Conservation (phyloP, 2,113 vertebrate species). For the Gila orcuttii region DNA sequence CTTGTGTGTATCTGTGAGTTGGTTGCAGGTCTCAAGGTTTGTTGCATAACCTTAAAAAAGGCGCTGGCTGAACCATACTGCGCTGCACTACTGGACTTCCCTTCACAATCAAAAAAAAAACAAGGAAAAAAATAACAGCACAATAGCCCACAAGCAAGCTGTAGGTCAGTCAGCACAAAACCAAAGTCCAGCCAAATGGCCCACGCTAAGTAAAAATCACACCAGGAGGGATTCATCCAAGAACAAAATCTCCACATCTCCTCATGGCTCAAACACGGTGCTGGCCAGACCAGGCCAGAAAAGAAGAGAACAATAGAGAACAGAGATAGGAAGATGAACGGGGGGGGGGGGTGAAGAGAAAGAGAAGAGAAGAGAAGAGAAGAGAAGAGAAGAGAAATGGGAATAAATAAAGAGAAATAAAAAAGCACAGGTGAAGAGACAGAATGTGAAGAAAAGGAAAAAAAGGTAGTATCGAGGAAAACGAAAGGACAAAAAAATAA, state of each 20-base stretch:
- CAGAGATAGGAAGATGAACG: not conserved
- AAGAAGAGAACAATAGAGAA: too few species aligned
- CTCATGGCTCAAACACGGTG: not conserved
- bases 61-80: not conserved
- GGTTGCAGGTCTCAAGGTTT: not conserved
- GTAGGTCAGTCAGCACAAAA: slow-evolving; percentile 14
- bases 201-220: slow-evolving; percentile 20
- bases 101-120: not conserved
- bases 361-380: too few species aligned
- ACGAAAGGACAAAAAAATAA: not conserved
- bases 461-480: not conserved
- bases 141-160: slow-evolving; percentile 21
- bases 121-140: not conserved
- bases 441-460: not conserved
- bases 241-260: slow-evolving; percentile 23
- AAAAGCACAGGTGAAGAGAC: not conserved
- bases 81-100: not conserved
- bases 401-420: not conserved
- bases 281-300: too few species aligned
- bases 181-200: slow-evolving; percentile 21
- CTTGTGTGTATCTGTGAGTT: not conserved
- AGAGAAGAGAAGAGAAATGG: not conserved
- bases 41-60: slow-evolving; percentile 16
- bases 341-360: too few species aligned
- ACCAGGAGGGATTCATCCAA: slow-evolving; percentile 16